Evolutionary conservation across 2,888 invertebrate genomes (phyloP).

Genomic region (Trissoscelio sp.): DNA sequence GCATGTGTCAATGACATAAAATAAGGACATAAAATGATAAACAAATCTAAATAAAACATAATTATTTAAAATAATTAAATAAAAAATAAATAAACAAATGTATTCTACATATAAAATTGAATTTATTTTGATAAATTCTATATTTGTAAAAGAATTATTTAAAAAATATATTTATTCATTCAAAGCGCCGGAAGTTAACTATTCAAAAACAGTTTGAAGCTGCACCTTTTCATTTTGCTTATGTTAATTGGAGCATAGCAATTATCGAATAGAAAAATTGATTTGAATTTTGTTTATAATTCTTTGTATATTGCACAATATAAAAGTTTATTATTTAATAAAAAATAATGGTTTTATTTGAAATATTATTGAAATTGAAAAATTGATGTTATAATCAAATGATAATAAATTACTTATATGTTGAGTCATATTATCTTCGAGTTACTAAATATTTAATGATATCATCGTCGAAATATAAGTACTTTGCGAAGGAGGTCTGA

Average conservation of each 20-base stretch:
- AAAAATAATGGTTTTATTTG: neutral
- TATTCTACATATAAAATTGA: too few relatives aligned
- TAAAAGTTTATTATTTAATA: neutral
- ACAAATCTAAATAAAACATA: too few relatives aligned
- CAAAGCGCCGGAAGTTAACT: conserved; percentile 5
- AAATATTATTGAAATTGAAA: neutral
- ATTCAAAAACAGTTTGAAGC: conserved; percentile 11
- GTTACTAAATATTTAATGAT: conserved; percentile 18
- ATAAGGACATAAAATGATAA: too few relatives aligned
- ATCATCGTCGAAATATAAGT: conserved; percentile 35
- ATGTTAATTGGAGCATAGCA: conserved; percentile 16
- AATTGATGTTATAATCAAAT: neutral
- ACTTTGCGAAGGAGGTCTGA: neutral
- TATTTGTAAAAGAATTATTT: neutral
- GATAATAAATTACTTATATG: neutral
- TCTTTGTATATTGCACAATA: too few relatives aligned
- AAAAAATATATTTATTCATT: neutral
- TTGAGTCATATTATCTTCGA: neutral
- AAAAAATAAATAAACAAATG: too few relatives aligned
- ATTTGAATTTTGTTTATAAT: neutral
- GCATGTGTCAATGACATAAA: too few relatives aligned
- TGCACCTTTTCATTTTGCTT: conserved; percentile 31
- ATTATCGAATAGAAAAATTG: conserved; percentile 14
- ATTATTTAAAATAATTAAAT: neutral
- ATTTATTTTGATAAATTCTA: neutral